Evolutionary conservation across 2,888 invertebrate genomes (phyloP).

Genomic region (Drosophila rubida): DNA sequence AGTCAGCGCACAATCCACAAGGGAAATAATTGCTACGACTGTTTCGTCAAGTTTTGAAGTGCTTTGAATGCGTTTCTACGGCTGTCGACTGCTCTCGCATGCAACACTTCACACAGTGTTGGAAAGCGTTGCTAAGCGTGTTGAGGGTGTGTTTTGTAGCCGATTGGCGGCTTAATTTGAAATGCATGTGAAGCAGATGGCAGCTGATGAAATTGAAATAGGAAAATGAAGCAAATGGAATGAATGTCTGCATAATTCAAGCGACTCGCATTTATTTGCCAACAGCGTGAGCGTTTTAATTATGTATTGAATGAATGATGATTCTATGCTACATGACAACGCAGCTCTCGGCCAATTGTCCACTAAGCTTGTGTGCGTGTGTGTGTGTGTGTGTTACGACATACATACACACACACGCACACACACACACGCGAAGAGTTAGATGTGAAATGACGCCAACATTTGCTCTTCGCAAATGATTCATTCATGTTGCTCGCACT

Average conservation of each 20-base stretch:
- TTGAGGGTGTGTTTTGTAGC: not conserved
- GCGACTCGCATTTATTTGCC: not conserved
- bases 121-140: conserved; percentile 18
- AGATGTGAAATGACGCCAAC: conserved; percentile 72
- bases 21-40: rapidly evolving
- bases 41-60: not conserved
- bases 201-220: not conserved
- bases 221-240: not conserved
- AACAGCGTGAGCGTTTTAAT: conserved; percentile 15
- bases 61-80: not conserved
- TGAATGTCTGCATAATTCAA: not conserved
- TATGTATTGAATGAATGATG: conserved; percentile 46
- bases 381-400: not conserved
- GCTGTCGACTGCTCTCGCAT: not conserved
- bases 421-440: conserved; percentile 24
- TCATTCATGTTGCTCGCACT: conserved; percentile 63
- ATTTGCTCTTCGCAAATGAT: conserved; percentile 68
- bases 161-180: conserved; percentile 28
- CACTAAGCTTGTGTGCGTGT: conserved; percentile 14
- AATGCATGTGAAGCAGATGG: not conserved
- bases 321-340: conserved; percentile 10
- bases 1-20: not conserved
- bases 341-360: conserved; percentile 39
- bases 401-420: conserved; percentile 4
- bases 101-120: conserved; percentile 43